Evolutionary conservation across 2,113 vertebrate species (phyloP).

Genomic region (Microtus montanus): DNA sequence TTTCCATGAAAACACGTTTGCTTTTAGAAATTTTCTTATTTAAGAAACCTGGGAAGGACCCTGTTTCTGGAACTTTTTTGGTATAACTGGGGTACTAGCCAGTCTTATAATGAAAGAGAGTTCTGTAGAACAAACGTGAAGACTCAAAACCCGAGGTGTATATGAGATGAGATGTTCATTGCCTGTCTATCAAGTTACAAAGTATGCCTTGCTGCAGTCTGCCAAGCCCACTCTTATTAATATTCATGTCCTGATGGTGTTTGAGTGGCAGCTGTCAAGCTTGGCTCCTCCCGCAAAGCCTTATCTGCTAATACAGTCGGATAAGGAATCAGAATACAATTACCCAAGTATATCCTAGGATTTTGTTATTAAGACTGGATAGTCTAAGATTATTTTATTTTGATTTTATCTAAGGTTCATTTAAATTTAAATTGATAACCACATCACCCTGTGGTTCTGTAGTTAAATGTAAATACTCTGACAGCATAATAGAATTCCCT

Average conservation of each 20-base stretch:
- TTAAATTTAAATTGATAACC: not conserved
- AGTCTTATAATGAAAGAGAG: not conserved
- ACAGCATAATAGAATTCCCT: not conserved
- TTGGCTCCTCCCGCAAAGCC: not conserved
- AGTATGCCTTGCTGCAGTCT: not conserved
- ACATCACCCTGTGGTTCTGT: not conserved
- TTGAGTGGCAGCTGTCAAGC: not conserved
- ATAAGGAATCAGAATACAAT: not conserved
- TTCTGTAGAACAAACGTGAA: not conserved
- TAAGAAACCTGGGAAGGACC: not conserved
- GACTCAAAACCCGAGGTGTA: not conserved
- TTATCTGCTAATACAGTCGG: not conserved
- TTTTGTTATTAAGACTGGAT: conserved; percentile 10
- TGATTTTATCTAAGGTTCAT: not conserved
- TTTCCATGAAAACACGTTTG: not conserved
- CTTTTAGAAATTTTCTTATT: not conserved
- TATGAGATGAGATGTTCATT: not conserved
- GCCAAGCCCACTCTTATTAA: not conserved
- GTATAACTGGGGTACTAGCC: not conserved
- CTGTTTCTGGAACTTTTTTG: not conserved
- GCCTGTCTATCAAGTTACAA: not conserved
- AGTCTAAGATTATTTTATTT: not conserved
- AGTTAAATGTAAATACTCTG: not conserved
- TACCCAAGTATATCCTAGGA: not conserved
- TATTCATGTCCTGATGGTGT: not conserved